phyloP scores from a whole-genome alignment of 2,797 vertebrate genomes.

The Scarus forsteni region DNA sequence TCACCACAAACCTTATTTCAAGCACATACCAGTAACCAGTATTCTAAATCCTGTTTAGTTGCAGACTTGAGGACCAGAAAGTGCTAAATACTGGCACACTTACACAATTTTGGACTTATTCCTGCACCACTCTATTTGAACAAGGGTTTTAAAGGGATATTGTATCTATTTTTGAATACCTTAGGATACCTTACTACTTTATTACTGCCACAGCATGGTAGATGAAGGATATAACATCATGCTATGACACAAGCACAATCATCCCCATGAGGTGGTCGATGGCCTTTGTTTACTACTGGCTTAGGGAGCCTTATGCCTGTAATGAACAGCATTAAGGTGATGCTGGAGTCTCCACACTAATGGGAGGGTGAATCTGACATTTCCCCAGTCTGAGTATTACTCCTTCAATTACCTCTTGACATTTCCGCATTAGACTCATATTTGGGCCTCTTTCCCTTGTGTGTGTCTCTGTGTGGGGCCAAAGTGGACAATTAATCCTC shows the following conservation, averaged over 20 bases:
- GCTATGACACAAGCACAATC: conserved; percentile 11
- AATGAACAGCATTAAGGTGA: conserved; percentile 44
- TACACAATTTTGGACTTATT: too few species aligned
- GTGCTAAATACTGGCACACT: too few species aligned
- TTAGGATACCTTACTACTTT: too few species aligned
- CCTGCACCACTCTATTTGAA: too few species aligned
- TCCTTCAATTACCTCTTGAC: conserved; percentile 79
- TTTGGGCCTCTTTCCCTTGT: conserved; percentile 56
- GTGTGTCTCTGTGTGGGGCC: conserved; percentile 16
- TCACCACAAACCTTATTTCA: too few species aligned
- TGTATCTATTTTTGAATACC: too few species aligned
- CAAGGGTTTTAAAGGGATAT: too few species aligned
- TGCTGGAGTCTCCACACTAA: conserved; percentile 45
- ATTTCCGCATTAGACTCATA: conserved; percentile 71
- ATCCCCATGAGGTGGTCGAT: conserved; percentile 29
- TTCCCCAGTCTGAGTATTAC: conserved; percentile 71
- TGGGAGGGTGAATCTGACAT: conserved; percentile 65
- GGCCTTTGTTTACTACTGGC: conserved; percentile 47
- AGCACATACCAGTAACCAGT: too few species aligned
- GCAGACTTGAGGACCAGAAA: too few species aligned
- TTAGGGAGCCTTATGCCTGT: conserved; percentile 26
- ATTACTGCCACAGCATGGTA: too few species aligned
- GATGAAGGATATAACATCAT: background rate
- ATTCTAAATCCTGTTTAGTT: too few species aligned
- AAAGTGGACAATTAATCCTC: conserved; percentile 63